phyloP scores from a whole-genome alignment of 2,888 invertebrate species.

The Endomychus coccineus region DNA sequence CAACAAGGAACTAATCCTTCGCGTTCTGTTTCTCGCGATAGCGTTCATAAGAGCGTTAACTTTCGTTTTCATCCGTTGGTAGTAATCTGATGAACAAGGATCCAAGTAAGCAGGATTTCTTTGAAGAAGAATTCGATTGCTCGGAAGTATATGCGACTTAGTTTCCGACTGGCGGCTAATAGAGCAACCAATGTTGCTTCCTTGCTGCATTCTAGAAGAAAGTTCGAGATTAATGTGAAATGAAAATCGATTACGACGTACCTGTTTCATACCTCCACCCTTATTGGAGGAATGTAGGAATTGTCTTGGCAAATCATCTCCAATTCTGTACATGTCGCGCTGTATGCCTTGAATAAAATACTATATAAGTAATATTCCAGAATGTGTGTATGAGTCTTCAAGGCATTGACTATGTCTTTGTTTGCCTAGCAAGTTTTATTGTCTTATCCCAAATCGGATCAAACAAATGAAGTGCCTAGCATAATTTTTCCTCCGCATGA shows the following conservation, averaged over 20 bases:
- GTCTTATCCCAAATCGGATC: too few species aligned
- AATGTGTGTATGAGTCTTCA: too few species aligned
- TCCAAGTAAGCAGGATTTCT: slow-evolving; percentile 74
- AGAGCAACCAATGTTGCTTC: slow-evolving; percentile 81
- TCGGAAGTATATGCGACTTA: slow-evolving; percentile 78
- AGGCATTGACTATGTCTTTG: too few species aligned
- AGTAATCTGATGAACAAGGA: slow-evolving; percentile 71
- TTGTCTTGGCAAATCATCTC: slow-evolving; percentile 76
- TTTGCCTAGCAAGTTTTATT: too few species aligned
- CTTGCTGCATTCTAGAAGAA: slow-evolving; percentile 76
- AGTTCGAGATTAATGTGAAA: too few species aligned
- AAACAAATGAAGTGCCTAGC: too few species aligned
- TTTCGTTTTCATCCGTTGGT: slow-evolving; percentile 58
- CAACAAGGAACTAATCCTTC: slow-evolving; percentile 82
- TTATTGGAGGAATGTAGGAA: slow-evolving; percentile 71
- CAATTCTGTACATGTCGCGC: slow-evolving; percentile 74
- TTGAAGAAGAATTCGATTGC: slow-evolving; percentile 85
- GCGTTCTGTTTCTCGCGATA: slow-evolving; percentile 66
- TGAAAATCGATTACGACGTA: slow-evolving; percentile 38
- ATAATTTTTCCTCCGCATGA: too few species aligned
- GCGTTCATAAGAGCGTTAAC: slow-evolving; percentile 60
- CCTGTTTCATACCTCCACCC: slow-evolving; percentile 77
- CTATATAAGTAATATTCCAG: too few species aligned
- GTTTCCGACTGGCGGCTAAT: slow-evolving; percentile 67
- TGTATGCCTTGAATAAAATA: slow-evolving; percentile 28